Evolutionary conservation across 2,113 vertebrate species (phyloP), one percentile per base, ranked within the genome.

Genomic region (Oryzias woworae): DNA sequence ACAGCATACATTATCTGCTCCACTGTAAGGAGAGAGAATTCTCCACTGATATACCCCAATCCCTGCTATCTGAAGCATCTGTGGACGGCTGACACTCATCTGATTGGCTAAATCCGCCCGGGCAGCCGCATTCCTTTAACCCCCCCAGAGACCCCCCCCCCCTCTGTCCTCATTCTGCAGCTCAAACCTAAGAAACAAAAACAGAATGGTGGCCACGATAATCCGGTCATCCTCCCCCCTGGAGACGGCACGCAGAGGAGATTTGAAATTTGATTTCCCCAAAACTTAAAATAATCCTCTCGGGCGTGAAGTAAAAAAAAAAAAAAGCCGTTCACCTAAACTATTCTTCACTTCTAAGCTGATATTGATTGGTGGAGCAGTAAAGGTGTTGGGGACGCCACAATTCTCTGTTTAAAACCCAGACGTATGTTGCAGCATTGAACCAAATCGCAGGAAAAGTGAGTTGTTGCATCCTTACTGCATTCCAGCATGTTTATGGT

Each of bases 11-110:
- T 87, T 88, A 89, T 90, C 88, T 74, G 41, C 73, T 81, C 70
- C 66, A 58, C 69, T 78, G 73, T 74, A 82, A 83, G 81, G 71
- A 61, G 58, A 77, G 78, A 71, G 82, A 83, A 85, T 87, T 83
- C 86, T 87, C 69, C 67, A 67, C 59, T 81, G 80, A 89, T 86
- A 85, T 84, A 80, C 70, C 71, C 69, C 78, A 81, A 87, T 83
- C 70, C 64, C 62, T 71, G 73, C 85, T 87, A 89, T 91, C n/a
- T 74, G 41, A 83, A 85, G 87, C 80, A 90, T 90, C 83, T 82
- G 14, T 70, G 75, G 82, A 75, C 70, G 71, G 73, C 73, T 81
- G 85, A 85, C 87, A 74, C 78, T 79, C 80, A 86, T 87, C 85
- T 83, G 88, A 90, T 92, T 84, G 78, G 83, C 73, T 75, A 68